Evolutionary conservation across 2,888 invertebrate species (phyloP), one percentile per base, ranked within the genome.

Genomic region (Limulus polyphemus): DNA sequence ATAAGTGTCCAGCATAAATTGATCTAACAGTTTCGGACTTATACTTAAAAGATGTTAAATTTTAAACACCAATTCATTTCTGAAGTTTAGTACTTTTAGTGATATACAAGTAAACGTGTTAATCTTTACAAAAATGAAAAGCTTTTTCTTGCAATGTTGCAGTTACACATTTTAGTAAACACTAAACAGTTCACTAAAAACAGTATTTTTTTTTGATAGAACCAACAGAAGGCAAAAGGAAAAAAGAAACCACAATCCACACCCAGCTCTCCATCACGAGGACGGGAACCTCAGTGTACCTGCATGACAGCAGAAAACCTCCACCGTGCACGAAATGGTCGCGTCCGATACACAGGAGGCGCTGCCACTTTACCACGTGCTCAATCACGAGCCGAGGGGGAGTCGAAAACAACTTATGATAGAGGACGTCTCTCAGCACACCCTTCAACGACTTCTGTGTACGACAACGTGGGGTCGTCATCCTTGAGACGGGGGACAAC

Each of bases 171-270:
- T 32, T 32, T 2, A 32, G 5, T 32, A 7, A 32, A 32, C 32
- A 32, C 32, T 32, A 32, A 32, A 2, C 32, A 32, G 32, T 32
- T 32, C 3, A 32, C 5, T 32, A 7, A 32, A 3, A 32, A 32
- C 32, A 32, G 32, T 32, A 1, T 32, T 32, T 32, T 32, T 32
- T 2, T 7, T 32, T 32, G 3, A 2, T 7, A 32, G 32, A 62
- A 62, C 55, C 64, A 66, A 57, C 73, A 76, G 73, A 73, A 73
- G 65, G 71, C 74, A 60, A 72, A 72, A 60, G 83, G 87, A 73
- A 89, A 90, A 78, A 84, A 91, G 80, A 91, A 90, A 81, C 90
- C 90, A 58, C 81, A 90, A 70, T 94, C 93, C 74, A 95, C 92
- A 55, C 92, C 93, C 57, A 92, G 93, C 46, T 92, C 92, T 69